Conservation (phyloP, 2,113 vertebrate species). For the Eidolon helvum region DNA sequence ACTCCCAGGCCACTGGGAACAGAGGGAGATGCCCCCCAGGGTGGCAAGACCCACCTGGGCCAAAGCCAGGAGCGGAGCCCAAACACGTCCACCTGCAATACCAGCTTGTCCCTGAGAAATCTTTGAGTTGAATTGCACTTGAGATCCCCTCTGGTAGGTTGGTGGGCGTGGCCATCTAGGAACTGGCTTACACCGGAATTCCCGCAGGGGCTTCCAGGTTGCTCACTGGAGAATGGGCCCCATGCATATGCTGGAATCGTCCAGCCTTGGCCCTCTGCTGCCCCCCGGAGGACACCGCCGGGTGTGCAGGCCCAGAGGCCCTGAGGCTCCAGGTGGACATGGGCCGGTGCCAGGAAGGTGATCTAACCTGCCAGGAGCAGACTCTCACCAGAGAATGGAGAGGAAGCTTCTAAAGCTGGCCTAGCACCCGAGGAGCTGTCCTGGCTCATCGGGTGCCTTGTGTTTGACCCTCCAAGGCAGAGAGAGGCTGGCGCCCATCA, state of each 20-base stretch:
- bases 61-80: background rate
- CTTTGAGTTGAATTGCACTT: background rate
- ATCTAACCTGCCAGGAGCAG: background rate
- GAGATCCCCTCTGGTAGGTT: background rate
- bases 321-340: no score
- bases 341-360: no score
- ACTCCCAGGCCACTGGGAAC: background rate
- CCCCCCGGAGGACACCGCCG: background rate
- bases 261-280: background rate
- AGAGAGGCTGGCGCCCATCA: background rate
- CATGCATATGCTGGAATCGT: accelerated
- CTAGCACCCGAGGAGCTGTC: background rate
- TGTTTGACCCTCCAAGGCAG: background rate
- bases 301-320: background rate
- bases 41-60: no score
- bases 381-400: no score
- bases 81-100: no score
- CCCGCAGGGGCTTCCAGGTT: background rate
- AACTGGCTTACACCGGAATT: background rate
- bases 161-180: background rate
- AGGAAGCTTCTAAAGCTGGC: background rate
- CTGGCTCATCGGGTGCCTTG: accelerated
- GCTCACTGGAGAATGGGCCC: accelerated
- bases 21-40: accelerated
- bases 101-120: background rate